phyloP scores from a whole-genome alignment of 1,140 invertebrate genomes.

The Psix sp. region DNA sequence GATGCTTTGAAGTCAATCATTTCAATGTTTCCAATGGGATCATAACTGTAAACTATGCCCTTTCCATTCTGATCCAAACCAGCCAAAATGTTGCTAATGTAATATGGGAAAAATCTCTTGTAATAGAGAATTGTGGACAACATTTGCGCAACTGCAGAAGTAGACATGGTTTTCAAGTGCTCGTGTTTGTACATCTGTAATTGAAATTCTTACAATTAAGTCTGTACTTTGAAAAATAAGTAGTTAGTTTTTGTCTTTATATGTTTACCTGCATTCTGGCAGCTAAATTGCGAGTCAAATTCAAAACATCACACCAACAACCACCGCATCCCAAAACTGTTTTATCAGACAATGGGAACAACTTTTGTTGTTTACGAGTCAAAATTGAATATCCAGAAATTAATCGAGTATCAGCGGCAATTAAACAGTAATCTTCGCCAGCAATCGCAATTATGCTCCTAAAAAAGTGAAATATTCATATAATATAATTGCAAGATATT shows the following conservation, averaged over 20 bases:
- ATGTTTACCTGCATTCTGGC: conserved; percentile 87
- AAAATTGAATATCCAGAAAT: conserved; percentile 93
- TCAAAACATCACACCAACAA: conserved; percentile 98
- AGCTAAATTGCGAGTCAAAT: conserved; percentile 89
- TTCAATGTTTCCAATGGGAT: conserved; percentile 97
- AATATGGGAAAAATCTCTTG: conserved; percentile 99
- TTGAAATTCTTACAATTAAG: conserved; percentile 28
- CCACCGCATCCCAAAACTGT: conserved; percentile 94
- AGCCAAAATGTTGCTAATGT: conserved; percentile 95
- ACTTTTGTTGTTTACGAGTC: conserved; percentile 90
- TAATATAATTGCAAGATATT: not conserved
- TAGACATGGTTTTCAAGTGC: conserved; percentile 95
- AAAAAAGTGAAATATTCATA: conserved; percentile 43
- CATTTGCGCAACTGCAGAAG: conserved; percentile 95
- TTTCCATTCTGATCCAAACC: conserved; percentile 92
- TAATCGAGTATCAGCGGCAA: conserved; percentile 94
- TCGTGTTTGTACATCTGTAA: conserved; percentile 95
- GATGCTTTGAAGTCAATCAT: conserved; percentile 86
- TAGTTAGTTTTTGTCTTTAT: not conserved
- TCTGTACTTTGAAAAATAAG: not conserved
- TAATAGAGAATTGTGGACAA: conserved; percentile 97
- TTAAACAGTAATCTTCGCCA: conserved; percentile 83
- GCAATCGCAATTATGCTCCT: conserved; percentile 94
- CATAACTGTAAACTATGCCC: conserved; percentile 96
- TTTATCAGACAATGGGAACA: conserved; percentile 86